Base-by-base conservation (phyloP, 2,888 invertebrate species). In the Neoaliturus tenellus region DNA sequence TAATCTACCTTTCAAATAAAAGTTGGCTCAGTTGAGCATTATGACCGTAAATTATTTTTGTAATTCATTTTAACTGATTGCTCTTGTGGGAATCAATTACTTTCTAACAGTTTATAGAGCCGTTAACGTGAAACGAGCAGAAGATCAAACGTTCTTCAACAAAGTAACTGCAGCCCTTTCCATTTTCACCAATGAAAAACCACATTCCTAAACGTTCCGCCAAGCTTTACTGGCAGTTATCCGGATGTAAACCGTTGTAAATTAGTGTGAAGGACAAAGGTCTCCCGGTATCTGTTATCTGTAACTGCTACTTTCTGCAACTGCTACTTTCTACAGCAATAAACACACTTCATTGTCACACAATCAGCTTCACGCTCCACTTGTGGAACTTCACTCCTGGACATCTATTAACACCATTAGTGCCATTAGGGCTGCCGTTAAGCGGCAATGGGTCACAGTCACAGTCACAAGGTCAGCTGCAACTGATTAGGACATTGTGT, bases 341-440 rank as follows among this genome's bases (percentile, higher is more conserved):
- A 62, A 62, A 62, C 62, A 62, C 62, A 62, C 62, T 62, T 62
- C 62, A 62, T 28, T 62, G 62, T 62, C 62, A 62, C 62, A 62
- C 5, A 58, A 28, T 14, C 14, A 12, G 28, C 62, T 25, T 62
- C 62, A 62, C 62, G 62, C 62, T 62, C 62, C 31, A 62, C 1
- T 62, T 62, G 62, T 28, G 51, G 44, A 20, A 23, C 23, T 23
- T 55, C 55, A 12, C 55, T 55, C 17, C 17, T 48, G 48, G 25
- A 55, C 55, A 10, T n/a, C 25, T 31, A 62, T 62, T 62, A 62
- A 31, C 62, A 31, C 62, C 17, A 28, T 62, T 31, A 12, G 28
- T 28, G 17, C 62, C 31, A 28, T 62, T 31, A 12, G 28, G 62
- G 17, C 62, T 62, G 31, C 31, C 17, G 12, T 12, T 14, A 44